Conservation (phyloP, 2,113 vertebrate genomes). For the Rana temporaria region DNA sequence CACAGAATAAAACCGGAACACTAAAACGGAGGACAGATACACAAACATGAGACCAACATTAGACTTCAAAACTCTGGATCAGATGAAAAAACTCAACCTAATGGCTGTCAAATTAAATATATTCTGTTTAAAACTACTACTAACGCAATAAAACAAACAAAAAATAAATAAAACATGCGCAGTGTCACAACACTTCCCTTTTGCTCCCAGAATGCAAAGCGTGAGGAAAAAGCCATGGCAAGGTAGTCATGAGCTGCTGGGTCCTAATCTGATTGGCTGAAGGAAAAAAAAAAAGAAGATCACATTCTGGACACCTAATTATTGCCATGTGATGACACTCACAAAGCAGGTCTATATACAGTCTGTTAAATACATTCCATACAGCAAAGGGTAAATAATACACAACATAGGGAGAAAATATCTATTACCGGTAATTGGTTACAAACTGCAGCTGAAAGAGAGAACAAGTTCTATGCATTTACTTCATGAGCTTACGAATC, state of each 20-base stretch:
- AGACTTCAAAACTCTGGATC: too few species aligned
- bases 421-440: too few species aligned
- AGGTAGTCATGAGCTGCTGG: conserved; percentile 74
- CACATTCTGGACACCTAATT: conserved; percentile 42
- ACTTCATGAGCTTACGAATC: too few species aligned
- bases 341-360: background rate
- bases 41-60: too few species aligned
- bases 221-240: conserved; percentile 95
- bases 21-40: too few species aligned
- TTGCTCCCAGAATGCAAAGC: conserved; percentile 98
- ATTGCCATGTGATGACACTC: conserved; percentile 29
- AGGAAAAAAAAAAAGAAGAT: conserved; percentile 64
- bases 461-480: too few species aligned
- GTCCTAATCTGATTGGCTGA: conserved; percentile 65
- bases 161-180: conserved; percentile 25
- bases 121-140: too few species aligned
- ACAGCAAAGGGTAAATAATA: conserved; percentile 50
- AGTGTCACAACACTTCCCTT: conserved; percentile 87
- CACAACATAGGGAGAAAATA: background rate
- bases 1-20: too few species aligned
- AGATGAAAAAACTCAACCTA: too few species aligned
- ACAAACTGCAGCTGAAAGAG: too few species aligned
- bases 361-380: background rate
- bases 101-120: too few species aligned
- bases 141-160: background rate